Base-by-base conservation (phyloP, 1,140 invertebrate genomes). In the Listronotus bonariensis region DNA sequence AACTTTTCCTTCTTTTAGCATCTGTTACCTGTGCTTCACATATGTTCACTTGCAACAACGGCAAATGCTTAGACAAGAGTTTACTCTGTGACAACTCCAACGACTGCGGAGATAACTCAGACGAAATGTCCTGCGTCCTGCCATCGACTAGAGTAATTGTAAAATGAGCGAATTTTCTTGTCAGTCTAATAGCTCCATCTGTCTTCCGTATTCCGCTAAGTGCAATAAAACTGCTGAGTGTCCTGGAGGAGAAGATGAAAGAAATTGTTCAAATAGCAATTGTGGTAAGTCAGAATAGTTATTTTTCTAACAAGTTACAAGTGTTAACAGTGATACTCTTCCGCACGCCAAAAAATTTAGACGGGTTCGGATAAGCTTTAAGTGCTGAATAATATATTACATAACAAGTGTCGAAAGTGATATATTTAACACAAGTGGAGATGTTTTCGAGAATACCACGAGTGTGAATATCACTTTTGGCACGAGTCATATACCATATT, bases 181-280 rank as follows among this genome's bases (percentile, higher is more conserved):
- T 74, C 65, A 70, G 0, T 80, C 65, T 78, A 84, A 72, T 84
- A 84, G 72, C 80, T 87, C 68, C 48, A 78, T 80, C 75, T 87
- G 80, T 55, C 62, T 75, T 74, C 83, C 78, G 31, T 67, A 54
- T 0, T 11, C 61, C 0, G 78, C 70, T 2, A 70, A 60, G 14
- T 78, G 76, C 57, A 77, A 77, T 51, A 20, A 83, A 6, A 86
- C 87, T 56, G 66, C 78, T 2, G 90, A 93, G 54, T 92, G 91
- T 75, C 85, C 87, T 0, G 85, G 86, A 40, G 84, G 85, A 3
- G 86, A 85, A 46, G 88, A 89, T 67, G 88, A 90, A 68, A 71
- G 68, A 0, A 80, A 80, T 6, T 89, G 87, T 55, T 77, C 75
- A 0, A n/a, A n/a, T n/a, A n/a, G n/a, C n/a, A 72, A 74, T 11